These are phyloP conservation scores for Tinamus major DNA, from an alignment of 2,797 vertebrate genomes.

Conservation along the genomic window DNA sequence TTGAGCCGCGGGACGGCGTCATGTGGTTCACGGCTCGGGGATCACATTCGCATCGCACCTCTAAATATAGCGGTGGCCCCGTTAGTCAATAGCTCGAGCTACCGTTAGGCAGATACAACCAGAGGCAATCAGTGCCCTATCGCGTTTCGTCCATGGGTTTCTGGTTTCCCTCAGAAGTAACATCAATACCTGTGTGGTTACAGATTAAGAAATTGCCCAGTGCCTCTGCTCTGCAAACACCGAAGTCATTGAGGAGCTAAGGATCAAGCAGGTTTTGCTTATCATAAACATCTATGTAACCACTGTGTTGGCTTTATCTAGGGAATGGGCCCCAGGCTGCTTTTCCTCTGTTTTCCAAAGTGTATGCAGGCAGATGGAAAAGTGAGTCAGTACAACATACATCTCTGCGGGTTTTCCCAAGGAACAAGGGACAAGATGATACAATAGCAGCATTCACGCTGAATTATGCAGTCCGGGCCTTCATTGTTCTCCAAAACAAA, in stretches of 20 bases:
- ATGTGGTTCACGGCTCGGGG: neutral
- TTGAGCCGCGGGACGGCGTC: neutral
- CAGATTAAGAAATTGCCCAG: neutral
- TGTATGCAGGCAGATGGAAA: neutral
- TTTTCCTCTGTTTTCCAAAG: neutral
- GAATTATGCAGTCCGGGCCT: neutral
- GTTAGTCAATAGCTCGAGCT: accelerated
- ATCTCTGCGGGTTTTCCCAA: slow-evolving; percentile 13
- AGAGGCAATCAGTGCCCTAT: neutral
- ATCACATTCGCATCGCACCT: neutral
- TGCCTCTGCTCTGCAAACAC: neutral
- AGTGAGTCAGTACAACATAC: neutral
- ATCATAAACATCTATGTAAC: neutral
- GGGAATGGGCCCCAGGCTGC: neutral
- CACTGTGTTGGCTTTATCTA: neutral
- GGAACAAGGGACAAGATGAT: slow-evolving; percentile 6
- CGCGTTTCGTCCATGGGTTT: accelerated
- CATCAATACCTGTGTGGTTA: neutral
- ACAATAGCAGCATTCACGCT: slow-evolving; percentile 39
- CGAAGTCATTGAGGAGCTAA: neutral
- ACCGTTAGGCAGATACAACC: accelerated
- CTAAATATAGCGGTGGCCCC: neutral
- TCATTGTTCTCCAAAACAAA: slow-evolving; percentile 45
- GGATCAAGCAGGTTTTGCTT: neutral
- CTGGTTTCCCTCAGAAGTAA: neutral